Evolutionary conservation across 2,888 invertebrate species (phyloP).

Genomic region (Helleia helle): DNA sequence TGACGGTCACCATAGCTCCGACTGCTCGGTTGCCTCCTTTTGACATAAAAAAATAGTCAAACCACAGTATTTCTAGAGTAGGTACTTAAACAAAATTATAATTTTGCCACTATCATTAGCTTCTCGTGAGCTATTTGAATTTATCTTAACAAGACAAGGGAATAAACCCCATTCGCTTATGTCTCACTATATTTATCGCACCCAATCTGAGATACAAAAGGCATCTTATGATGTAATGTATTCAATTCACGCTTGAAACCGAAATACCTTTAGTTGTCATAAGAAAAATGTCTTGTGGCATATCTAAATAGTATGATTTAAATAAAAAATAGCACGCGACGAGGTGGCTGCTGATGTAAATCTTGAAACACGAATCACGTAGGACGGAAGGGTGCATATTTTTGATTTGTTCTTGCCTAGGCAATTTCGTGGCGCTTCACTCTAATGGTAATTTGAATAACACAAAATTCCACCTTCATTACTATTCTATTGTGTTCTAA

Average conservation of each 20-base stretch:
- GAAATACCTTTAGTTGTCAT: slow-evolving; percentile 34
- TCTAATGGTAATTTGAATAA: slow-evolving; percentile 8
- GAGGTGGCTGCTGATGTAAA: slow-evolving; percentile 59
- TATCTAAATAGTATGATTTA: slow-evolving; percentile 69
- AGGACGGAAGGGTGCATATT: slow-evolving; percentile 68
- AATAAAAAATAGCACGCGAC: slow-evolving; percentile 72
- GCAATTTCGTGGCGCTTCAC: slow-evolving; percentile 35
- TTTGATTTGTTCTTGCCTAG: slow-evolving; percentile 68
- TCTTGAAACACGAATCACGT: slow-evolving; percentile 63
- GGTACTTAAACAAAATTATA: too few relatives aligned
- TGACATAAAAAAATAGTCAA: too few relatives aligned
- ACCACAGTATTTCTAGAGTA: too few relatives aligned
- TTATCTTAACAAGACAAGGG: too few relatives aligned
- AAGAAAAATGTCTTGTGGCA: slow-evolving; percentile 55
- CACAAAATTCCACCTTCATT: slow-evolving; percentile 1
- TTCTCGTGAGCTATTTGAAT: too few relatives aligned
- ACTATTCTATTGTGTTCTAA: not conserved
- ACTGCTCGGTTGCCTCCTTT: too few relatives aligned
- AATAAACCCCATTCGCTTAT: too few relatives aligned
- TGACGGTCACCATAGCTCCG: too few relatives aligned
- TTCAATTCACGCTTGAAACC: slow-evolving; percentile 34
- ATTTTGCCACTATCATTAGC: too few relatives aligned
- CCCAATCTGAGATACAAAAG: not conserved
- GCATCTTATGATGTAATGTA: slow-evolving; percentile 18
- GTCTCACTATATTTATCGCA: too few relatives aligned